Percentiles rank a stretch among this genome's conserved stretches.
phyloP scores from a whole-genome alignment of 2,113 vertebrate species.

The Gambusia holbrooki region DNA sequence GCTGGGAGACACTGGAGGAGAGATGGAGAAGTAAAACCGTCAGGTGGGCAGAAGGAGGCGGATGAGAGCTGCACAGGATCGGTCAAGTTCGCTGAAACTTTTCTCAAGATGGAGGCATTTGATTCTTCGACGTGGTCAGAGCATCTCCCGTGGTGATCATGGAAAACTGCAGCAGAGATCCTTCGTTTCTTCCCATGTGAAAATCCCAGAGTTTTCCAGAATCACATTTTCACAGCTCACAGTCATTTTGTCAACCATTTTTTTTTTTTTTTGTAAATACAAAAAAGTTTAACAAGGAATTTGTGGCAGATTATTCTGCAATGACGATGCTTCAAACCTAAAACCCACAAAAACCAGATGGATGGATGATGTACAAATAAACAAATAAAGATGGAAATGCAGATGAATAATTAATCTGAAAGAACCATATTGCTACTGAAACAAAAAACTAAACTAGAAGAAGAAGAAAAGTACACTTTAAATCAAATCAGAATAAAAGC shows the following conservation, averaged over 20 bases:
- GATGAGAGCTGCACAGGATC: not conserved
- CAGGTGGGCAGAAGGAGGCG: too few relatives aligned
- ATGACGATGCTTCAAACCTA: too few relatives aligned
- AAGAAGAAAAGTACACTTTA: too few relatives aligned
- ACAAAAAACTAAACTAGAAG: not conserved
- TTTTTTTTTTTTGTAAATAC: too few relatives aligned
- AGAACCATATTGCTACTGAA: too few relatives aligned
- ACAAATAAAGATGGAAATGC: not conserved
- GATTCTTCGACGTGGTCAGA: not conserved
- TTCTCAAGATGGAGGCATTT: too few relatives aligned
- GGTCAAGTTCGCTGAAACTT: too few relatives aligned
- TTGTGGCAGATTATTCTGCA: not conserved
- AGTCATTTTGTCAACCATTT: not conserved
- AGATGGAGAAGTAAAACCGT: not conserved
- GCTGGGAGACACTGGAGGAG: conserved; percentile 81
- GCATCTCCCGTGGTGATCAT: too few relatives aligned
- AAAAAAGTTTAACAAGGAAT: not conserved
- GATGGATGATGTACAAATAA: not conserved
- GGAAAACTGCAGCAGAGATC: too few relatives aligned
- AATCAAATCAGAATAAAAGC: too few relatives aligned
- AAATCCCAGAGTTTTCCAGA: not conserved
- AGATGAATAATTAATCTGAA: not conserved
- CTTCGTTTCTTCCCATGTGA: too few relatives aligned
- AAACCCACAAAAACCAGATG: too few relatives aligned
- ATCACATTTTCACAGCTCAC: not conserved